Evolutionary conservation across 2,113 vertebrate genomes (phyloP).

Genomic region (Hystrix brachyura): DNA sequence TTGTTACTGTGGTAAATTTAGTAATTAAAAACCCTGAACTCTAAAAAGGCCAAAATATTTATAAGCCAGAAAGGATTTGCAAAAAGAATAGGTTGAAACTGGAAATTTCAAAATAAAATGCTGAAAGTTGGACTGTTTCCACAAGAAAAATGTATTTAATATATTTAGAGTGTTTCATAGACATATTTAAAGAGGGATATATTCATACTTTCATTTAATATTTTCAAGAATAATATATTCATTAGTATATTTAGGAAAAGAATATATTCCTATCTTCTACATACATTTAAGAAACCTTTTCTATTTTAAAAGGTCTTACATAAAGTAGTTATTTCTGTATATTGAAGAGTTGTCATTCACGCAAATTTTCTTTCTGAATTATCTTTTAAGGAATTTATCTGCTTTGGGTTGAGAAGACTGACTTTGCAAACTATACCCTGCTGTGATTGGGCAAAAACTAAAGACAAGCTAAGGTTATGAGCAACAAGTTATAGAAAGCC

Average conservation of each 20-base stretch:
- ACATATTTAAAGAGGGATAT: constrained; percentile 12
- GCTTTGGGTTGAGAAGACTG: not conserved
- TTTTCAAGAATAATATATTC: not conserved
- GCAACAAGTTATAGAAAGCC: not conserved
- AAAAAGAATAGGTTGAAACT: constrained; percentile 12
- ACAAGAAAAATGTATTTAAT: constrained; percentile 18
- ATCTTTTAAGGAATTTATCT: not conserved
- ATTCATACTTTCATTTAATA: not conserved
- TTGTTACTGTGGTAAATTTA: constrained; percentile 1
- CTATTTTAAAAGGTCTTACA: not conserved
- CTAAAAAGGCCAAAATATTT: not conserved
- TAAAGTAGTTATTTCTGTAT: not conserved
- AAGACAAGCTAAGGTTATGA: not conserved
- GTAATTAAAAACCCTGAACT: not conserved
- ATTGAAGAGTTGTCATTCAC: not conserved
- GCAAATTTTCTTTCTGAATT: not conserved
- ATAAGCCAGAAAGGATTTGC: constrained; percentile 20
- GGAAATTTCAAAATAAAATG: constrained; percentile 36
- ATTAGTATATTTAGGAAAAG: not conserved
- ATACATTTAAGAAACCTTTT: not conserved
- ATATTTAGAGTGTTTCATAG: constrained; percentile 28
- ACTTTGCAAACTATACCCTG: not conserved
- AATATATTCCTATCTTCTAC: not conserved
- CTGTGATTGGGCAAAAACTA: not conserved
- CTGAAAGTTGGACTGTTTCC: not conserved